Evolutionary conservation across 2,113 vertebrate genomes (phyloP).

Genomic region (Zeus faber): DNA sequence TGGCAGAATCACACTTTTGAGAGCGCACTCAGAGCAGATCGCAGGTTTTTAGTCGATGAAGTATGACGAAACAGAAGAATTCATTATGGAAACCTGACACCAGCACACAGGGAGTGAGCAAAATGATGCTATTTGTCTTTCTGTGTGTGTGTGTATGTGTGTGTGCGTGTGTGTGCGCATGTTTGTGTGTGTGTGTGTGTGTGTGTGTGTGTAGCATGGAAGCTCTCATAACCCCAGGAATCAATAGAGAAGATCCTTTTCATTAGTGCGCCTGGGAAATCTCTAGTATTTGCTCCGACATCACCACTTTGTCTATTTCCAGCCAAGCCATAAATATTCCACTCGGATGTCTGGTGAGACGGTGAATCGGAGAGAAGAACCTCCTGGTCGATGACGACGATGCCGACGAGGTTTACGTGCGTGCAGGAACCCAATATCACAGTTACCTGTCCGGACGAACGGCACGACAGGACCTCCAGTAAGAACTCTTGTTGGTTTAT

Average conservation of each 20-base stretch:
- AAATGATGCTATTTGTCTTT: no score
- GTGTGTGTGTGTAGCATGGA: conserved; percentile 11
- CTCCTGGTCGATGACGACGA: no score
- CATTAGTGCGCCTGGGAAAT: no score
- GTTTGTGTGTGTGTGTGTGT: conserved; percentile 11
- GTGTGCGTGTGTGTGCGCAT: conserved; percentile 2
- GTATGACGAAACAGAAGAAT: conserved; percentile 34
- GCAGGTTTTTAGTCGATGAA: background rate
- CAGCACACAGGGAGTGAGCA: conserved; percentile 26
- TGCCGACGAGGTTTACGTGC: background rate
- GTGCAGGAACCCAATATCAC: background rate
- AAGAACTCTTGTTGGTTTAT: conserved; percentile 58
- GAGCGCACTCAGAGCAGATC: background rate
- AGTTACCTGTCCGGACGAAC: conserved; percentile 10
- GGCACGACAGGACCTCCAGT: conserved; percentile 11
- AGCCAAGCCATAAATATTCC: no score
- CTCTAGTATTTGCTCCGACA: no score
- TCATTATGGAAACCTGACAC: conserved; percentile 63
- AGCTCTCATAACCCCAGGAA: conserved; percentile 21
- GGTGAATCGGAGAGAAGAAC: no score
- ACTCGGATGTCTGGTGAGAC: no score
- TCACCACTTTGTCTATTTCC: no score
- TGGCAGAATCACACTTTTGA: background rate
- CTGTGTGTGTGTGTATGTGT: background rate
- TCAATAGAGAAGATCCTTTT: conserved; percentile 51